Evolutionary conservation across 2,113 vertebrate genomes (phyloP), one percentile per base, ranked within the genome.

Genomic region (Hiodon alosoides): DNA sequence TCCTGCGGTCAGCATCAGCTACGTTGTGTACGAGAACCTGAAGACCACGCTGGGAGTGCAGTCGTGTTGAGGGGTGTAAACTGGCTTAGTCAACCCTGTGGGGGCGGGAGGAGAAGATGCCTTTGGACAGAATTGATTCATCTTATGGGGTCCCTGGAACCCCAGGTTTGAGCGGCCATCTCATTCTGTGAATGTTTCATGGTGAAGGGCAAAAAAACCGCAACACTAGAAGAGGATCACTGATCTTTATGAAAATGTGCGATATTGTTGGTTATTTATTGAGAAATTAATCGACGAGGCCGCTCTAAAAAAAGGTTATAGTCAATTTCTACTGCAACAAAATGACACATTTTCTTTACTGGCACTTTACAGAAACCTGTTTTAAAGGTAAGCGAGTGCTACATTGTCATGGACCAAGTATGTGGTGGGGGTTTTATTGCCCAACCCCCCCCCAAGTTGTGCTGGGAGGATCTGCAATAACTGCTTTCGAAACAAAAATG

Each of bases 1-100:
- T 66, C 97, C 97, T 0, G 96, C 97, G 0, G 97, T 99, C 14
- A 98, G 97, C 94, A 98, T 99, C 90, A 98, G 96, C 90, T 99
- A 99, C 0, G 97, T 99, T 85, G 97, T 99, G 0, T 99, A 99
- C 1, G 97, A 99, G 77, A 91, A 97, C 87, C 86, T 98, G 78
- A 99, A 99, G 90, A 89, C 93, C 80, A 87, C 90, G 0, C 88
- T 99, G 78, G 97, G 95, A 0, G 97, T 96, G 74, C 91, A 91
- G 81, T 98, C 96, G 0, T 94, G 92, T 88, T 98, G 94, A 98
- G 79, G 73, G 17, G 16, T 17, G 75, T 77, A 16, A 10, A 31
- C 31, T 31, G 31, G 31, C 31, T 31, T 31, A 31, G 31, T 31
- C 31, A 31, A 31, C 1, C 31, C 31, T 31, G 31, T 31, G 31